Evolutionary conservation across 2,797 vertebrate genomes (phyloP).

Genomic region (Fistularia tabacaria): DNA sequence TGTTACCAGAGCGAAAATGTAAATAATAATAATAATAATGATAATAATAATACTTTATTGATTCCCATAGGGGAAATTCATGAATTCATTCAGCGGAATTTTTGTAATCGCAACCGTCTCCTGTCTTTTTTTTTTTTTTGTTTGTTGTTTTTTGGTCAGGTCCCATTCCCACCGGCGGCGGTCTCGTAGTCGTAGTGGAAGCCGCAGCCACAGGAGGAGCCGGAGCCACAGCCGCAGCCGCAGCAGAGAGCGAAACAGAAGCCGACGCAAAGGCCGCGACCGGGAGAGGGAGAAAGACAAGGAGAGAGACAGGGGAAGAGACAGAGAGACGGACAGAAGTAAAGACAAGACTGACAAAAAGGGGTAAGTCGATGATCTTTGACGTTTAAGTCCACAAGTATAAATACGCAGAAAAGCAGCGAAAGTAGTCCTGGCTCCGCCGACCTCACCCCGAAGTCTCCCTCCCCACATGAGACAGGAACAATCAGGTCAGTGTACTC

Average conservation of each 20-base stretch:
- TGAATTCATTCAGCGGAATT: neutral
- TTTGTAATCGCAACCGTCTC: neutral
- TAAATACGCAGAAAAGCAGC: constrained; percentile 8
- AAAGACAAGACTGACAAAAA: constrained; percentile 74
- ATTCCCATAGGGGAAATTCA: too few species aligned
- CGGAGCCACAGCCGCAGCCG: constrained; percentile 78
- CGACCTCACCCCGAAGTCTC: constrained; percentile 23
- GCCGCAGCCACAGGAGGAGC: constrained; percentile 67
- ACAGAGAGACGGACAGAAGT: constrained; percentile 77
- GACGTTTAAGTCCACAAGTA: neutral
- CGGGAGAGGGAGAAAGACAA: constrained; percentile 75
- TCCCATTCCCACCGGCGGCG: constrained; percentile 80
- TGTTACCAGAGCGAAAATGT: too few species aligned
- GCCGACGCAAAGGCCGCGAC: constrained; percentile 79
- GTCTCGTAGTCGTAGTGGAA: constrained; percentile 55
- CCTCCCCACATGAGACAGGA: constrained; percentile 16
- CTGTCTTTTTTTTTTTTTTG: neutral
- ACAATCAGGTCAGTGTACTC: constrained; percentile 25
- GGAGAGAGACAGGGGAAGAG: constrained; percentile 74
- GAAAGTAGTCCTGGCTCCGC: constrained; percentile 9
- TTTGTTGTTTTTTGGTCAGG: constrained; percentile 11
- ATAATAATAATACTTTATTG: too few species aligned
- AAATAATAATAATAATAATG: too few species aligned
- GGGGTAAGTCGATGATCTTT: constrained; percentile 72
- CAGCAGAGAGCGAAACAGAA: constrained; percentile 77